Conservation (phyloP, 1,140 invertebrate species). For the Lineus longissimus region DNA sequence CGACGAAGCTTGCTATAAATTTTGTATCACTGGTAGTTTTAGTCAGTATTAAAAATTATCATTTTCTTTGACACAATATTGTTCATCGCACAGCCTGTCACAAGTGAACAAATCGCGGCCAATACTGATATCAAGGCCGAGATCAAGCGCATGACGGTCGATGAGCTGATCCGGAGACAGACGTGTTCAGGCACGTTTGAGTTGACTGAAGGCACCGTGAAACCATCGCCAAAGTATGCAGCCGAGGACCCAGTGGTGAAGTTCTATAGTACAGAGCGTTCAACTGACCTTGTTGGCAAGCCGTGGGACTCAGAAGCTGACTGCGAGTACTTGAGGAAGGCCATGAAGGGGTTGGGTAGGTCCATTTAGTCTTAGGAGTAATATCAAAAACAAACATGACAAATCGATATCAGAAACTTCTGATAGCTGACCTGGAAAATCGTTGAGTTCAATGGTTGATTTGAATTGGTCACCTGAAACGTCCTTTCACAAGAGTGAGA, state of each 20-base stretch:
- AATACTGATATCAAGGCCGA: not conserved
- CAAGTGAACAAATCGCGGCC: too few species aligned
- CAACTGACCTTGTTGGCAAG: constrained; percentile 23
- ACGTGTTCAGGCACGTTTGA: constrained; percentile 35
- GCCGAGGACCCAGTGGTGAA: constrained; percentile 26
- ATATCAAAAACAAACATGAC: not conserved
- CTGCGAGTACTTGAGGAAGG: constrained; percentile 22
- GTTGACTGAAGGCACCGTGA: constrained; percentile 38
- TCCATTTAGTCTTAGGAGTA: not conserved
- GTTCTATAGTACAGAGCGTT: constrained; percentile 21
- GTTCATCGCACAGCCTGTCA: too few species aligned
- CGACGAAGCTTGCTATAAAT: too few species aligned
- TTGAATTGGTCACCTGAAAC: not conserved
- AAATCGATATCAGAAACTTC: not conserved
- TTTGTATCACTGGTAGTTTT: too few species aligned
- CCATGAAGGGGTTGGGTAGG: constrained; percentile 30
- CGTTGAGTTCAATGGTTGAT: not conserved
- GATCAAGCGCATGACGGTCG: not conserved
- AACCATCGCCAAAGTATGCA: constrained; percentile 26
- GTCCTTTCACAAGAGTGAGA: not conserved
- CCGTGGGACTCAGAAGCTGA: constrained; percentile 36
- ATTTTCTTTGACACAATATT: too few species aligned
- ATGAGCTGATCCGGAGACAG: not conserved
- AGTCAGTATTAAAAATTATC: too few species aligned
- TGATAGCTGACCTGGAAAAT: not conserved